Percentiles rank a stretch among this genome's conserved stretches.
Evolutionary conservation across 1,140 invertebrate species (phyloP).

Genomic region (Drosophila micromelanica): DNA sequence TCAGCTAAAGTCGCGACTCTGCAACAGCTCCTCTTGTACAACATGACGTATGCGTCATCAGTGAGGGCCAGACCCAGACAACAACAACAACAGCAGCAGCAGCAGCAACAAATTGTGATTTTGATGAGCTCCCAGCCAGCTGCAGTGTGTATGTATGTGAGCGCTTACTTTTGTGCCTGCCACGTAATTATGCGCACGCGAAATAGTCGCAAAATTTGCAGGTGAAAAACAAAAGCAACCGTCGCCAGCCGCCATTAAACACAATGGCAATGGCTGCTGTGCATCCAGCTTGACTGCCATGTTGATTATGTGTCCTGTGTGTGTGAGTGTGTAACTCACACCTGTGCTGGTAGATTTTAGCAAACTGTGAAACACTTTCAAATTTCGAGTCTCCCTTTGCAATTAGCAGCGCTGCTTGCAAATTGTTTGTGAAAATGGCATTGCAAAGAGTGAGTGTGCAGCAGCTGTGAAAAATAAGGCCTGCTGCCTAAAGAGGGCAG

Average conservation of each 20-base stretch:
- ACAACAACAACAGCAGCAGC: neutral
- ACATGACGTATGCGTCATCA: slow-evolving; percentile 78
- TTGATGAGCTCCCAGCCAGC: slow-evolving; percentile 34
- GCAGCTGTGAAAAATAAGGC: slow-evolving; percentile 39
- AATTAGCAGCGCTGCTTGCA: slow-evolving; percentile 62
- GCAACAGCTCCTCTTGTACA: slow-evolving; percentile 36
- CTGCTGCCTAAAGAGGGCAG: slow-evolving; percentile 13
- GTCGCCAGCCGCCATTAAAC: slow-evolving; percentile 19
- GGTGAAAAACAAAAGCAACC: slow-evolving; percentile 52
- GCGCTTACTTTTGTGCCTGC: slow-evolving; percentile 62
- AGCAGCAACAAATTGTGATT: slow-evolving; percentile 10
- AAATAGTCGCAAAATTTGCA: slow-evolving; percentile 65
- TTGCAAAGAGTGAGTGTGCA: slow-evolving; percentile 25
- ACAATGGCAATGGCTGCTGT: slow-evolving; percentile 47
- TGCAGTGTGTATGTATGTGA: slow-evolving; percentile 1
- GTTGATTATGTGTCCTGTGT: slow-evolving; percentile 51
- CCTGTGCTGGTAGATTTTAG: slow-evolving; percentile 25
- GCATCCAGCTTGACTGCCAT: slow-evolving; percentile 44
- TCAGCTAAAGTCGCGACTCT: slow-evolving; percentile 66
- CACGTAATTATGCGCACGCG: slow-evolving; percentile 77
- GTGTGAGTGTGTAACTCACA: slow-evolving; percentile 44
- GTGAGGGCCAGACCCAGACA: slow-evolving; percentile 40
- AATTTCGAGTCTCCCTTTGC: slow-evolving; percentile 61
- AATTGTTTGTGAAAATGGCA: slow-evolving; percentile 72
- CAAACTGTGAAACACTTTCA: slow-evolving; percentile 38